A percentile compares a stretch with the other conserved stretches of the same genome.
These are phyloP conservation scores for Amphipoea oculea DNA, from an alignment of 2,888 invertebrate genomes.

Conservation along the genomic window DNA sequence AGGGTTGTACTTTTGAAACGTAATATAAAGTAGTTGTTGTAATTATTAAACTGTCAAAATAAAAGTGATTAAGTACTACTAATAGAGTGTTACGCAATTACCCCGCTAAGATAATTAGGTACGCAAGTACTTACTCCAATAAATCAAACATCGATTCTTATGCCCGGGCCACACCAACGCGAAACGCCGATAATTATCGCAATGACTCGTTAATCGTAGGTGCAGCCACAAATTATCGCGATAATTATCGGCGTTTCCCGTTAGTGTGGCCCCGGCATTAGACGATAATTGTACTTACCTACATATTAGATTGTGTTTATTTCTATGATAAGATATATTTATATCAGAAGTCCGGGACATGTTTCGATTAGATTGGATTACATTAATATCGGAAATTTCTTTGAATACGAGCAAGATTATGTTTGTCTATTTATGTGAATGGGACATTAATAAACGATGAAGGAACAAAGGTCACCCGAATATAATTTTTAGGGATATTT, in stretches of 20 bases:
- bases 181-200: no score
- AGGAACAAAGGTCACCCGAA: not conserved
- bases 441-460: not conserved
- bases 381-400: constrained; percentile 15
- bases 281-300: not conserved
- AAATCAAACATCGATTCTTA: constrained; percentile 25
- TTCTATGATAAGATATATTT: constrained; percentile 24
- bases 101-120: no score
- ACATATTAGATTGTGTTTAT: constrained; percentile 27
- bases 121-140: not conserved
- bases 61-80: no score
- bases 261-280: no score
- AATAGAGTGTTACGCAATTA: no score
- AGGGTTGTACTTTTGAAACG: no score
- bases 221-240: no score
- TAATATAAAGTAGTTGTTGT: no score
- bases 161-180: no score
- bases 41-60: no score
- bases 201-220: no score
- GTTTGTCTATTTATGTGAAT: constrained; percentile 19
- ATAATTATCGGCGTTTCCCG: no score
- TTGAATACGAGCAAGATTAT: constrained; percentile 16
- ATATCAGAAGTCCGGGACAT: not conserved
- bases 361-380: constrained; percentile 27
- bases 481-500: not conserved